Percentiles rank a stretch among this genome's conserved stretches.
Evolutionary conservation across 35 echinoderm and acorn worm genomes (phyloP).

Genomic region (Eucidaris tribuloides): DNA sequence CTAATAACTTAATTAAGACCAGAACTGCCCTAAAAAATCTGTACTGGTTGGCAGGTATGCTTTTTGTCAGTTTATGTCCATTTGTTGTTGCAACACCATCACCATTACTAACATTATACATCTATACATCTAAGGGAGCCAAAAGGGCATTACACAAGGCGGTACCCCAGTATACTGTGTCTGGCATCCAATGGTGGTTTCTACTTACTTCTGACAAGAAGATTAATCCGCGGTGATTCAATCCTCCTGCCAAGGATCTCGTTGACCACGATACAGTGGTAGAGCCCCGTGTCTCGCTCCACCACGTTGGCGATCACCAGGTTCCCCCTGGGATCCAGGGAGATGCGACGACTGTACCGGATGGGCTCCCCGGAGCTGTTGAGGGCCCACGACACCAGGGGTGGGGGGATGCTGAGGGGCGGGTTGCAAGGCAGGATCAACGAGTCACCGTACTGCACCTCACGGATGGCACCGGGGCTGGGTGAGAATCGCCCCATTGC

Average conservation of each 20-base stretch:
- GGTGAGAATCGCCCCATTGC: background rate
- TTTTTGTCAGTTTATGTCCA: no score
- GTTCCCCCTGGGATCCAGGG: slow-evolving; percentile 18
- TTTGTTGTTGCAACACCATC: no score
- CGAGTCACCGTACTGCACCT: background rate
- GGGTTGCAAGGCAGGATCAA: slow-evolving; percentile 10
- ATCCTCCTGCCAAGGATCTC: slow-evolving; percentile 1
- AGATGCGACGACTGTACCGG: background rate
- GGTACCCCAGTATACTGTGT: no score
- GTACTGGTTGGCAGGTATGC: no score
- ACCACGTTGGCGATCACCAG: background rate
- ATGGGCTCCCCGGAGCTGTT: slow-evolving; percentile 17
- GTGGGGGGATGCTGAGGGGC: background rate
- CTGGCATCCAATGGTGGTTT: no score
- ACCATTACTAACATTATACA: no score
- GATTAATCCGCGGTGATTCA: slow-evolving; percentile 11
- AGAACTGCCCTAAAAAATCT: no score
- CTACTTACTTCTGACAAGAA: slow-evolving; percentile 5
- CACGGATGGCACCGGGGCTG: background rate
- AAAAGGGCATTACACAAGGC: no score
- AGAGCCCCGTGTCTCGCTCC: slow-evolving; percentile 18
- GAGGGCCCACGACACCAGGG: background rate
- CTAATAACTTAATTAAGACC: no score
- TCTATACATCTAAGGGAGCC: no score
- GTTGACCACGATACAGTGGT: slow-evolving; percentile 17